Evolutionary conservation across 37 sponge, comb jelly and placozoan species (phyloP).

Genomic region (Lycopodina hypogea): DNA sequence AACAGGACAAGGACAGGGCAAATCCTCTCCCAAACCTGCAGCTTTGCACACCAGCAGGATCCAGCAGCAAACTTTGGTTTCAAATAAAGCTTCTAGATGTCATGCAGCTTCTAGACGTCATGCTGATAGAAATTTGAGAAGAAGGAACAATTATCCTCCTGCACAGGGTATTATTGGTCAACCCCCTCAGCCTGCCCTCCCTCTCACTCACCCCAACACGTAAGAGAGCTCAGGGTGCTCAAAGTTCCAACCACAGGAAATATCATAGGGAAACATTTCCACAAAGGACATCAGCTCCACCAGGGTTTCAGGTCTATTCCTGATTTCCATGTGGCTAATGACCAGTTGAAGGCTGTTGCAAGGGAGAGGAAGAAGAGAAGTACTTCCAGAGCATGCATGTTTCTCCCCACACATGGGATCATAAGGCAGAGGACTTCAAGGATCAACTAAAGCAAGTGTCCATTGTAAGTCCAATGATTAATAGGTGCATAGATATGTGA

Average conservation of each 20-base stretch:
- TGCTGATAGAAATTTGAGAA: no score
- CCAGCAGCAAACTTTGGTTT: no score
- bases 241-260: constrained; percentile 7
- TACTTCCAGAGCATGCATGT: background rate
- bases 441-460: constrained; percentile 39
- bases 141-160: no score
- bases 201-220: constrained; percentile 16
- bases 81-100: no score
- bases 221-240: no score
- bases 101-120: no score
- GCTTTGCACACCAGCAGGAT: no score
- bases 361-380: background rate
- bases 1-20: background rate
- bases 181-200: constrained; percentile 24
- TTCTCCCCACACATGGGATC: background rate
- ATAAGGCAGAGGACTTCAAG: constrained; percentile 33
- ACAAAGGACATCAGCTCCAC: no score
- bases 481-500: background rate
- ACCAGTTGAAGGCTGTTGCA: constrained; percentile 11
- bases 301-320: constrained; percentile 36
- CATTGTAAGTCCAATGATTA: constrained; percentile 26
- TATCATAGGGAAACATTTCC: background rate
- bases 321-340: constrained; percentile 28
- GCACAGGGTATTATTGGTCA: background rate
- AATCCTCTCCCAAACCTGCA: background rate